Evolutionary conservation across 2,888 invertebrate species (phyloP), one percentile per base, ranked within the genome.

Genomic region (Acrocyrtus sp.): DNA sequence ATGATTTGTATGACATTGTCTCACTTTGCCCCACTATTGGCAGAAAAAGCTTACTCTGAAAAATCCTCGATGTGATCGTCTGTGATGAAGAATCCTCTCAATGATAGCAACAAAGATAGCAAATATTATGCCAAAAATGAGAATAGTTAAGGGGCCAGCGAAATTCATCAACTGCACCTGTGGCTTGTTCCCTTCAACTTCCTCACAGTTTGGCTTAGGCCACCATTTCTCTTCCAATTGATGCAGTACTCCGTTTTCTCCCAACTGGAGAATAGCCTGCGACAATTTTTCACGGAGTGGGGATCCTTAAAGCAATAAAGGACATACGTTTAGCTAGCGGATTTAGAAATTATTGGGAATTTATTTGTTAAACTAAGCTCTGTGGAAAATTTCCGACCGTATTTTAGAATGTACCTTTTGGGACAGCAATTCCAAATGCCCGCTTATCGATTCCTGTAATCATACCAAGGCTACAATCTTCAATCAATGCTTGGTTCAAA

Each of bases 161-260:
- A 80, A 80, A 50, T 79, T 75, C 45, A 77, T 74, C 47, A 80
- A 60, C 26, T 77, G 73, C 2, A 80, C 77, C 67, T 79, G 77
- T 12, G 78, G 78, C 48, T 76, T 78, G 8, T 74, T 76, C 26
- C 72, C 72, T 8, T 43, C 47, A 3, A 54, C 56, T 10, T 39
- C 56, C 2, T 60, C 39, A 51, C 79, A 80, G 17, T 57, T 67
- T 2, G 75, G 74, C 27, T 70, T 70, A 0, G 77, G 56, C 78
- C 78, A 78, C 80, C 80, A 80, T 70, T 80, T 80, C 10, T 73
- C 62, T 43, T 80, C 75, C 3, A 80, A 65, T 43, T 80, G 79
- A 41, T 76, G 74, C 15, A 80, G 68, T 10, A 77, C 72, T 12
- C 80, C 80, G 26, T 57, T 76, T 70, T 80, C 80, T 17, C 76